phyloP scores from a whole-genome alignment of 2,888 invertebrate genomes.

The Melangyna quadrimaculata region DNA sequence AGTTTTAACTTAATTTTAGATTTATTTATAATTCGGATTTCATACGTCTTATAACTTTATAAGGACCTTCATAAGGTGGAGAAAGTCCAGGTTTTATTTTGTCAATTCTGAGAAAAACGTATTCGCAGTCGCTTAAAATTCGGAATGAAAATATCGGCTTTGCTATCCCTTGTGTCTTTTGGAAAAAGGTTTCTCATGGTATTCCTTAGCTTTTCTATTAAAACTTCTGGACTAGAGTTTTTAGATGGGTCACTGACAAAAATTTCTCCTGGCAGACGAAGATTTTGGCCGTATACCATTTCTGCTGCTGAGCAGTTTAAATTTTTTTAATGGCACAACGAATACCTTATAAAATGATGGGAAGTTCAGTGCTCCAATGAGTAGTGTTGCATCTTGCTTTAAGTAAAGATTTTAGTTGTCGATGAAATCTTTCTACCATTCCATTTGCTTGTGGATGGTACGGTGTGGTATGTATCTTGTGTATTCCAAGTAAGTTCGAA shows the following conservation, averaged over 20 bases:
- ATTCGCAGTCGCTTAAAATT: not conserved
- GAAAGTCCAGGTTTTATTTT: not conserved
- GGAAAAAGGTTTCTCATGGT: not conserved
- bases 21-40: not conserved
- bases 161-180: not conserved
- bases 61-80: not conserved
- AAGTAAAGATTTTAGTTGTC: slow-evolving; percentile 29
- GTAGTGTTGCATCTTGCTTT: not conserved
- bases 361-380: slow-evolving; percentile 1
- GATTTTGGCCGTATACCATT: not conserved
- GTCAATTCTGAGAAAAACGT: slow-evolving; percentile 4
- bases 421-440: slow-evolving; percentile 43
- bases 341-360: not conserved
- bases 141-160: not conserved
- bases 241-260: not conserved
- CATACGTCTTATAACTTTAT: not conserved
- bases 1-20: no score
- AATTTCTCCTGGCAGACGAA: not conserved
- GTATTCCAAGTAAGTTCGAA: slow-evolving; percentile 24
- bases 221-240: not conserved
- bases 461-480: slow-evolving; percentile 35
- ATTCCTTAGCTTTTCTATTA: not conserved
- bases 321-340: not conserved
- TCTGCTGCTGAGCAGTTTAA: not conserved
- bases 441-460: slow-evolving; percentile 55